Percentiles rank a stretch among this genome's conserved stretches.
Conservation (phyloP, 2,797 vertebrate genomes). For the Todus mexicanus region DNA sequence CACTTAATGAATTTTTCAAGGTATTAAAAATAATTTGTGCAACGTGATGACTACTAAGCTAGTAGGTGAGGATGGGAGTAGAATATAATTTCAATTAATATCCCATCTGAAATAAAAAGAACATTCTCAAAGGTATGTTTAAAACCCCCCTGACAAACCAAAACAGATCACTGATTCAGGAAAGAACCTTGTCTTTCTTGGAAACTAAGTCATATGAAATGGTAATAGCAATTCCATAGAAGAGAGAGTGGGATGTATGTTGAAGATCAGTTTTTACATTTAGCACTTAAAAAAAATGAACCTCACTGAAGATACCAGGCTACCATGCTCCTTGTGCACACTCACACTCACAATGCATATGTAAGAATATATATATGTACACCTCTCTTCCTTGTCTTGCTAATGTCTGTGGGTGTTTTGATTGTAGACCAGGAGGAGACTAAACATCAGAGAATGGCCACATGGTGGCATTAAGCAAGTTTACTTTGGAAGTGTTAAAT, state of each 20-base stretch:
- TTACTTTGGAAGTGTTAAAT: conserved; percentile 54
- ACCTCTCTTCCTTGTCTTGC: neutral
- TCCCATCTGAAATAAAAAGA: conserved; percentile 44
- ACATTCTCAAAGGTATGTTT: conserved; percentile 3
- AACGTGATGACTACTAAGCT: conserved; percentile 49
- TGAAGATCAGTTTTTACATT: neutral
- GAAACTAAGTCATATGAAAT: neutral
- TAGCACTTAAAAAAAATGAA: conserved; percentile 2
- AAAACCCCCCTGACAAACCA: no score
- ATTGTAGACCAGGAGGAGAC: neutral
- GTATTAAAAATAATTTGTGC: conserved; percentile 65
- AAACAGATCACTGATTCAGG: neutral
- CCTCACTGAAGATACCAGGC: neutral
- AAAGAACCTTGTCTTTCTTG: neutral
- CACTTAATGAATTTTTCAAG: conserved; percentile 65
- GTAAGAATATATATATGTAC: neutral
- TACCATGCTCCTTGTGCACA: neutral
- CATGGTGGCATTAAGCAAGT: neutral
- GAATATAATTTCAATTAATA: conserved; percentile 47
- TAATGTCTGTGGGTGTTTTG: neutral
- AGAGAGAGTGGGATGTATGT: neutral
- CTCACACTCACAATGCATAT: neutral
- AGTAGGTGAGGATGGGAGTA: conserved; percentile 39
- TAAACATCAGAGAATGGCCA: neutral
- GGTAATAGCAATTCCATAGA: neutral